phyloP scores from a whole-genome alignment of 2,797 vertebrate genomes.

The Danionella dracula region DNA sequence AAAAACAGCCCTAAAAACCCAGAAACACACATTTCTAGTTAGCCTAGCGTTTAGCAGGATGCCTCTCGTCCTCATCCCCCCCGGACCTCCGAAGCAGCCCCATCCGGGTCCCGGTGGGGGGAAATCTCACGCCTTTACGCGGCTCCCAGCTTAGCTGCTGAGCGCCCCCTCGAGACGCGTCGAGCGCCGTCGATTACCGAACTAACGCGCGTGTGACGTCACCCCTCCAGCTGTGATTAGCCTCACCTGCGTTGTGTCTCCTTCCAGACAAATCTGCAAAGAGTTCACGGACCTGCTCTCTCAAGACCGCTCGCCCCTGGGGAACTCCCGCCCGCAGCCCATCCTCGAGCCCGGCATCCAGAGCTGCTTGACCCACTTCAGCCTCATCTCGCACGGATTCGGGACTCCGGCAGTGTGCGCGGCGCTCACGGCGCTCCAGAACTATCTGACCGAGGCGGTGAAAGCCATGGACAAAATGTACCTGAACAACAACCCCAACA shows the following conservation, averaged over 20 bases:
- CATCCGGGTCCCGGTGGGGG: too few relatives aligned
- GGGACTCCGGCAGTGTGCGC: slow-evolving; percentile 96
- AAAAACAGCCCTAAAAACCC: too few relatives aligned
- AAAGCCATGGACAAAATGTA: slow-evolving; percentile 99
- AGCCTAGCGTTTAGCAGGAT: too few relatives aligned
- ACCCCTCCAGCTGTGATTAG: slow-evolving; percentile 31
- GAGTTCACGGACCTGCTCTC: slow-evolving; percentile 99
- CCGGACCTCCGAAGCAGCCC: too few relatives aligned
- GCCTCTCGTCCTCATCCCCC: too few relatives aligned
- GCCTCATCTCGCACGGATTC: slow-evolving; percentile 98
- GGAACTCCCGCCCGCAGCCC: slow-evolving; percentile 94
- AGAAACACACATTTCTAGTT: too few relatives aligned
- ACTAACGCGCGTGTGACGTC: slow-evolving; percentile 19
- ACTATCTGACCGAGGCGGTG: slow-evolving; percentile 99
- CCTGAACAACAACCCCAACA: slow-evolving; percentile 97
- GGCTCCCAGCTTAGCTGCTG: too few relatives aligned
- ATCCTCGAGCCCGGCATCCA: slow-evolving; percentile 98
- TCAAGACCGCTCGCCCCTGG: slow-evolving; percentile 97
- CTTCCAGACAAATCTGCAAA: slow-evolving; percentile 96
- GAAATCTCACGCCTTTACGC: too few relatives aligned
- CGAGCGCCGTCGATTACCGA: slow-evolving; percentile 16
- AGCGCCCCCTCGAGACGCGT: background rate
- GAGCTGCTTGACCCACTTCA: slow-evolving; percentile 99
- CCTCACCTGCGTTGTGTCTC: slow-evolving; percentile 47
- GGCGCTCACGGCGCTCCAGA: slow-evolving; percentile 95